Percentiles rank a stretch among this genome's conserved stretches.
These are phyloP conservation scores for Ethmia dodecea DNA, from an alignment of 2,888 invertebrate genomes.

Conservation along the genomic window DNA sequence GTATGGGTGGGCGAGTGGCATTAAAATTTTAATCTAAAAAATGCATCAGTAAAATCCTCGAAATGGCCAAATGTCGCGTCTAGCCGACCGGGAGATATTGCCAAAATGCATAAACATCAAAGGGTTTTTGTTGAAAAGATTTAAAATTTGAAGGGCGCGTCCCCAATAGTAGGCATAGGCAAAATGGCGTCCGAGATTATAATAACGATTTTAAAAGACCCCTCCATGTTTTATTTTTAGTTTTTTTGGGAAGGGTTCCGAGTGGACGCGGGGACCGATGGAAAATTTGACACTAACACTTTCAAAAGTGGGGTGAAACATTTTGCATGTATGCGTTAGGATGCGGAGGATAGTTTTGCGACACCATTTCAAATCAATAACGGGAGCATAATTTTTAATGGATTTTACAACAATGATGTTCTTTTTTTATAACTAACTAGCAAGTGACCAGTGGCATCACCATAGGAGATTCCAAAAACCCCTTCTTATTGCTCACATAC, in stretches of 20 bases:
- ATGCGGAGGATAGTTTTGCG: constrained; percentile 14
- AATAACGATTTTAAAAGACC: constrained; percentile 76
- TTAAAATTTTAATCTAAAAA: constrained; percentile 69
- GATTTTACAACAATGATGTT: too few relatives aligned
- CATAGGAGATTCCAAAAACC: too few relatives aligned
- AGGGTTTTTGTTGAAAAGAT: constrained; percentile 71
- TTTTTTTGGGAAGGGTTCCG: constrained; percentile 59
- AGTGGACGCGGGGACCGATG: constrained; percentile 65
- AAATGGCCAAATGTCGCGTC: constrained; percentile 70
- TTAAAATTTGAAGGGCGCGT: constrained; percentile 74
- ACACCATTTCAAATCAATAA: constrained; percentile 6
- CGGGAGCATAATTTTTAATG: not conserved
- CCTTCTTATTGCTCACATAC: too few relatives aligned
- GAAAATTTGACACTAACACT: constrained; percentile 67
- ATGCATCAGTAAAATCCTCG: constrained; percentile 67
- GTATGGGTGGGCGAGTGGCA: constrained; percentile 34
- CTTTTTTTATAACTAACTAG: too few relatives aligned
- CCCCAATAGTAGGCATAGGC: constrained; percentile 36
- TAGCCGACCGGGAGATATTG: constrained; percentile 67
- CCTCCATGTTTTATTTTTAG: constrained; percentile 59
- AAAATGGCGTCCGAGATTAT: constrained; percentile 76
- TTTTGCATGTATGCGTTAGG: constrained; percentile 36
- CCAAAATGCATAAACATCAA: constrained; percentile 73
- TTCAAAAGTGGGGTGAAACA: constrained; percentile 56
- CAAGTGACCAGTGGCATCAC: too few relatives aligned